These are phyloP conservation scores for Drosophila parvula DNA, from an alignment of 1,140 invertebrate species.

Conservation along the genomic window DNA sequence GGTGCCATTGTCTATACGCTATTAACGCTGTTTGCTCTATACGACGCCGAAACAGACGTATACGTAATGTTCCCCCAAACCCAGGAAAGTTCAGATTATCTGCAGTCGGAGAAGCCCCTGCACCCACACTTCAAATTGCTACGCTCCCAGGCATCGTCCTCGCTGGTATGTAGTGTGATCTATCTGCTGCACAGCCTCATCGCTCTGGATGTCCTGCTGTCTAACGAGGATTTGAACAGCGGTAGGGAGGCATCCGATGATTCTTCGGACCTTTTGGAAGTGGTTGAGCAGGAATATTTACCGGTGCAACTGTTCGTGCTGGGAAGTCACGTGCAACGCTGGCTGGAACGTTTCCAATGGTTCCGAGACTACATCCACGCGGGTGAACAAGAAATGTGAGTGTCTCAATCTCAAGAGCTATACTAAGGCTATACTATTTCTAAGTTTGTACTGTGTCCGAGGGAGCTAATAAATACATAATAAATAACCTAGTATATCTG, in stretches of 20 bases:
- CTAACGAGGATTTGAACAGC: slow-evolving; percentile 9
- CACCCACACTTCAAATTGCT: slow-evolving; percentile 43
- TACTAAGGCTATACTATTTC: too few relatives aligned
- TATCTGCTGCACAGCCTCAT: slow-evolving; percentile 55
- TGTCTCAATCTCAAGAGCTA: neutral
- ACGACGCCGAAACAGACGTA: slow-evolving; percentile 34
- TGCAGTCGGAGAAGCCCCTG: slow-evolving; percentile 9
- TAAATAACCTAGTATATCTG: neutral
- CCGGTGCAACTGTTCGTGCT: slow-evolving; percentile 52
- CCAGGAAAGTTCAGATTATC: accelerated
- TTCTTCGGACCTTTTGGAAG: neutral
- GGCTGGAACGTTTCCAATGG: slow-evolving; percentile 41
- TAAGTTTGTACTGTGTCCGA: too few relatives aligned
- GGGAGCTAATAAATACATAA: neutral
- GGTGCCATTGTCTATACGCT: slow-evolving; percentile 29
- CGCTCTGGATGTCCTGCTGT: slow-evolving; percentile 49
- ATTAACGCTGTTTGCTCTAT: slow-evolving; percentile 40
- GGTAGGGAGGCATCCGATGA: neutral
- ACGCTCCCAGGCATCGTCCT: slow-evolving; percentile 29
- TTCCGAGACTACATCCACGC: slow-evolving; percentile 26
- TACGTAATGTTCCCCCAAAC: slow-evolving; percentile 19
- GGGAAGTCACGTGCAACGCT: slow-evolving; percentile 10
- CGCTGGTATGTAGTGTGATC: slow-evolving; percentile 21
- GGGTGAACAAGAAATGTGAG: neutral
- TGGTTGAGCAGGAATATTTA: slow-evolving; percentile 12